Evolutionary conservation across 2,113 vertebrate genomes (phyloP).

Genomic region (Elephantulus edwardii): DNA sequence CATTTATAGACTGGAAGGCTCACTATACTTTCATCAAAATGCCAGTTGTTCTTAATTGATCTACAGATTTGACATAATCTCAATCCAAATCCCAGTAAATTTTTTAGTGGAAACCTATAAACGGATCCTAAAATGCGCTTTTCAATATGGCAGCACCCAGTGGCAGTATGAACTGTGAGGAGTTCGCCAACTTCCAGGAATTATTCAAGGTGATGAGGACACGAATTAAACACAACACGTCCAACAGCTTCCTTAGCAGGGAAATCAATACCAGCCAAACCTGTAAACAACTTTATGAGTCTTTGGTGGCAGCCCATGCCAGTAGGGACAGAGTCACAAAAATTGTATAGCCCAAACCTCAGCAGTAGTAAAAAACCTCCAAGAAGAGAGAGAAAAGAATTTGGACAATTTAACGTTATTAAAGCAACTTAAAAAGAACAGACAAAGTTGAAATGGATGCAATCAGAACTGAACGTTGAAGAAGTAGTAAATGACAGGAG

Average conservation of each 20-base stretch:
- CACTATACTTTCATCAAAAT: not conserved
- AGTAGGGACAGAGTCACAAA: not conserved
- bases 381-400: constrained; percentile 87
- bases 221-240: constrained; percentile 89
- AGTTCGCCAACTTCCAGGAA: constrained; percentile 96
- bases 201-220: not conserved
- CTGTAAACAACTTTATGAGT: constrained; percentile 91
- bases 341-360: constrained; percentile 89
- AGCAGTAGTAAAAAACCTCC: constrained; percentile 84
- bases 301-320: not conserved
- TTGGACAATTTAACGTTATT: constrained; percentile 85
- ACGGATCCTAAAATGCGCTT: not conserved
- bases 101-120: not conserved
- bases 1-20: not conserved
- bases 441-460: constrained; percentile 98
- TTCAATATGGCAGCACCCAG: constrained; percentile 94
- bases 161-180: constrained; percentile 89
- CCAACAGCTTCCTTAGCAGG: constrained; percentile 92
- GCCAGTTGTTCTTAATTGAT: not conserved
- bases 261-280: constrained; percentile 90
- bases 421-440: constrained; percentile 93
- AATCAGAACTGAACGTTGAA: constrained; percentile 97
- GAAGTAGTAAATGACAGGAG: constrained; percentile 98
- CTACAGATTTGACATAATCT: not conserved
- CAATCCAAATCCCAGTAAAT: not conserved